Conservation (phyloP, 2,888 invertebrate species). For the Octonoba sinensis region DNA sequence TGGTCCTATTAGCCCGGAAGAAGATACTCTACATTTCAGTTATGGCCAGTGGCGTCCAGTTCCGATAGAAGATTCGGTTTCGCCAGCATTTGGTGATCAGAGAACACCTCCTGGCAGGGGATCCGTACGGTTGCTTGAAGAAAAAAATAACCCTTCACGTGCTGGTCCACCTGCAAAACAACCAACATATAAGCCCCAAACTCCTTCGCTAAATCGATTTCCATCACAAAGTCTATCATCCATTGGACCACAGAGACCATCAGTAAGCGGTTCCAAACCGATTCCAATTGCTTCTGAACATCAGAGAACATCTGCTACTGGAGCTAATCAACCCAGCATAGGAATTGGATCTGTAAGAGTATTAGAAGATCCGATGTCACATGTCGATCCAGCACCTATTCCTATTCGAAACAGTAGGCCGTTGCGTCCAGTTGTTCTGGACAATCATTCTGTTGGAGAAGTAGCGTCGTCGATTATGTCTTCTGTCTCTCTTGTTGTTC, state of each 20-base stretch:
- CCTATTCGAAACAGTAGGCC: constrained; percentile 11
- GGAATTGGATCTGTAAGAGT: constrained; percentile 29
- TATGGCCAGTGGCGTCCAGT: constrained; percentile 49
- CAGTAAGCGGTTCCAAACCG: too few relatives aligned
- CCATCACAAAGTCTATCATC: too few relatives aligned
- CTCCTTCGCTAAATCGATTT: too few relatives aligned
- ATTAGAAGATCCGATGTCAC: constrained; percentile 34
- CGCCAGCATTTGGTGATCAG: constrained; percentile 41
- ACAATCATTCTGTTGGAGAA: constrained; percentile 4
- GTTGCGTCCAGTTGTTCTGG: constrained; percentile 1
- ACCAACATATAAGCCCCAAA: too few relatives aligned
- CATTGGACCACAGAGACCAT: too few relatives aligned
- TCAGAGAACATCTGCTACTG: too few relatives aligned
- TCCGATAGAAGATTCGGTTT: constrained; percentile 45
- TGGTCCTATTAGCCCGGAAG: constrained; percentile 29
- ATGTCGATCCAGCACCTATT: constrained; percentile 27
- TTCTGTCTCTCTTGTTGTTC: constrained; percentile 44
- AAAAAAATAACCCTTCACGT: background rate
- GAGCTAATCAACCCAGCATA: too few relatives aligned
- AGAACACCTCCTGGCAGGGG: constrained; percentile 31
- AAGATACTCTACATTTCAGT: constrained; percentile 24
- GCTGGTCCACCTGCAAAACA: background rate
- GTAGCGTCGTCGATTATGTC: constrained; percentile 53
- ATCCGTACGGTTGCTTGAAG: constrained; percentile 4
- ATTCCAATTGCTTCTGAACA: too few relatives aligned